phyloP scores from a whole-genome alignment of 2,113 vertebrate species.

The Coreoperca whiteheadi region DNA sequence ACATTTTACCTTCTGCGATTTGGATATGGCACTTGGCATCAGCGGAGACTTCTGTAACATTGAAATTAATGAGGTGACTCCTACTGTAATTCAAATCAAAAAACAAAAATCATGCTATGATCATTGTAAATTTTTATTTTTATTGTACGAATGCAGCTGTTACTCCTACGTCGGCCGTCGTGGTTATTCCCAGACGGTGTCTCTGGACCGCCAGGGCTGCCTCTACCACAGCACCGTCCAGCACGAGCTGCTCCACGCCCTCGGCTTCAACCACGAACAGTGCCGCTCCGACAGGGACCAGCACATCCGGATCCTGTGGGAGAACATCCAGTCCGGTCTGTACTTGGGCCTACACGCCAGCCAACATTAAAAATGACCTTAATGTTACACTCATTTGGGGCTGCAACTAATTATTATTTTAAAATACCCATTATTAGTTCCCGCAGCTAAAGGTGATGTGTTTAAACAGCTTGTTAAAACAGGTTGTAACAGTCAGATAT shows the following conservation, averaged over 20 bases:
- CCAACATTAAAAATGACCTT: not conserved
- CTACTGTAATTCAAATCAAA: no score
- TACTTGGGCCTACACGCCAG: not conserved
- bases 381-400: not conserved
- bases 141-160: constrained; percentile 60
- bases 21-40: no score
- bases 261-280: constrained; percentile 85
- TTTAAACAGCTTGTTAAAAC: not conserved
- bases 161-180: constrained; percentile 76
- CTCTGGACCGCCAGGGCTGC: constrained; percentile 74
- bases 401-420: no score
- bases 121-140: not conserved
- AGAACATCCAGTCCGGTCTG: constrained; percentile 77
- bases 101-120: not conserved
- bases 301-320: constrained; percentile 75
- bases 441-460: no score
- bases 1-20: no score
- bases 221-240: constrained; percentile 76
- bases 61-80: not conserved
- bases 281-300: constrained; percentile 80
- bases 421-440: not conserved
- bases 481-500: not conserved
- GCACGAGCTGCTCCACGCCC: constrained; percentile 81
- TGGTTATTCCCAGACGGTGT: constrained; percentile 71
- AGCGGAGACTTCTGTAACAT: not conserved